Base-by-base conservation (phyloP, 1,140 invertebrate genomes). In the Stegodyphus mimosarum region DNA sequence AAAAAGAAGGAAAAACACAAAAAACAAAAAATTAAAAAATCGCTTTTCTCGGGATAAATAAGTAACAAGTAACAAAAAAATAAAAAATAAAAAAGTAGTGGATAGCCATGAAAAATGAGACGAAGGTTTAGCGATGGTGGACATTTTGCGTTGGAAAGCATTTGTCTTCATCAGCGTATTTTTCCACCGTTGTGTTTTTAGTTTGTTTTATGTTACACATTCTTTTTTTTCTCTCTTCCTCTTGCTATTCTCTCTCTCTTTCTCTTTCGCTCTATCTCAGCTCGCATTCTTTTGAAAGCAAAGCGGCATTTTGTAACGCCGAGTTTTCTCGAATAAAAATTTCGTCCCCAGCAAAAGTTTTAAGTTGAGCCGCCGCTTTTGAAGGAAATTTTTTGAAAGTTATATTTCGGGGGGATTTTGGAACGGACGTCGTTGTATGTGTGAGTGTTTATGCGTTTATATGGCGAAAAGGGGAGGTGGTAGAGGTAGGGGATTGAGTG, bases 101-200 rank as follows among this genome's bases (percentile, higher is more conserved):
- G 48, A 70, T 78, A 70, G 52, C 63, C 81, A 51, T 84, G 81
- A 84, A 84, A 84, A 84, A 84, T 84, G 81, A 76, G 81, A 75
- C 6, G 51, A 69, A 84, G 81, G 72, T 84, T 84, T 84, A 84
- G 48, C 64, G 73, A 9, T 33, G 81, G 81, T 84, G 81, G 81
- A 84, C 81, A 84, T 76, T 84, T 70, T 84, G 63, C n/a, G 81
- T 55, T 55, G 63, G 6, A 70, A 53, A 69, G 63, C 66, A 84
- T 84, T 84, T 84, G 81, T 84, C 81, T 84, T 84, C 81, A 84
- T 84, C 81, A 76, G 33, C 52, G 66, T 49, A 74, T 74, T 83
- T 83, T 83, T 74, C 80, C 52, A 64, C 70, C 17, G 71, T 52
- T 50, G 48, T 13, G 48, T 71, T 80, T 80, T 80, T 71, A 80